phyloP scores from a whole-genome alignment of 2,113 vertebrate species.

The Peromyscus maniculatus region DNA sequence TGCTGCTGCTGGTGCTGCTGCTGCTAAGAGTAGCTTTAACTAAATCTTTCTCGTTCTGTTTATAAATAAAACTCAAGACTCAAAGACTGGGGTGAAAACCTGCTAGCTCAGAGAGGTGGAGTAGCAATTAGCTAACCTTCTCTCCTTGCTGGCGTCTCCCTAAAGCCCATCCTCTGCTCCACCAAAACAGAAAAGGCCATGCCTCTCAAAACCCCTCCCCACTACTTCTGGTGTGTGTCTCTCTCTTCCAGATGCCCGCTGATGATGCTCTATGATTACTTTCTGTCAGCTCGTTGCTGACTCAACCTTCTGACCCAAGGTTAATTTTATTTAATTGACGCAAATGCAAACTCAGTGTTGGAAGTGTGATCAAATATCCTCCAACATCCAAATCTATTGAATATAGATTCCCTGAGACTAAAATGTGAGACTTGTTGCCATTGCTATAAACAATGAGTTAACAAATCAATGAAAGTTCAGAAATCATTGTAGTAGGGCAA shows the following conservation, averaged over 20 bases:
- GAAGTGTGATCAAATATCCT: not conserved
- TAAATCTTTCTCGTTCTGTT: not conserved
- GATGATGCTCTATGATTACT: not conserved
- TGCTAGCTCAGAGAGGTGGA: not conserved
- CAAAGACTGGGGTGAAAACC: not conserved
- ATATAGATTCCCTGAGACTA: not conserved
- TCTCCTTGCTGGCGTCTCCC: not conserved
- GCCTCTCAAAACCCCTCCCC: not conserved
- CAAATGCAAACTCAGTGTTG: not conserved
- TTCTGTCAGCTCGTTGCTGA: not conserved
- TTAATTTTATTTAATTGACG: not conserved
- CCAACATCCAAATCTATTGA: not conserved
- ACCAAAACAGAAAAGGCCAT: not conserved
- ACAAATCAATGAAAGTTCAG: not conserved
- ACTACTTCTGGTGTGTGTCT: not conserved
- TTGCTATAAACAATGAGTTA: slow-evolving; percentile 37
- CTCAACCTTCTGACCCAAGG: not conserved
- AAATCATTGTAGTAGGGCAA: not conserved
- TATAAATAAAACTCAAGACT: not conserved
- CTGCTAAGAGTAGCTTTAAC: not conserved
- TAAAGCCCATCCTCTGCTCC: not conserved
- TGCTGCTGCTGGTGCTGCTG: not conserved
- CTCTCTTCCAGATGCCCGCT: not conserved
- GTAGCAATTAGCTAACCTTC: not conserved
- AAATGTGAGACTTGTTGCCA: not conserved